phyloP scores from a whole-genome alignment of 1,140 invertebrate genomes.

The Brachionus asplanchnoidis region DNA sequence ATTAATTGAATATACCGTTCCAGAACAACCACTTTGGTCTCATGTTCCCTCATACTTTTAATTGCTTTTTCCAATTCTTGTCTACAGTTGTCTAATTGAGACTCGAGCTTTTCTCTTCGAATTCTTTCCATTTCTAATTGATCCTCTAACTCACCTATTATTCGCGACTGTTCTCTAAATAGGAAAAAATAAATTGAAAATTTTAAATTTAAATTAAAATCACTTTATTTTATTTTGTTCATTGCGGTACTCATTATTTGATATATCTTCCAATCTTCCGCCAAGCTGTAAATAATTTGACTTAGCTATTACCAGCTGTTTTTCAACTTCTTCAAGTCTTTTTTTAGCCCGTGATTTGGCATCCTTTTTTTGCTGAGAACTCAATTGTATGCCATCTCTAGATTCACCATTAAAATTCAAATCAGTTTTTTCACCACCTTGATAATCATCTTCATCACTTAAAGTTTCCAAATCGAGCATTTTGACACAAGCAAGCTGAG shows the following conservation, averaged over 20 bases:
- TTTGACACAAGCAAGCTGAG: conserved; percentile 55
- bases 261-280: conserved; percentile 52
- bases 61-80: conserved; percentile 20
- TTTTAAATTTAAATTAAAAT: neutral
- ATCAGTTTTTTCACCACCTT: conserved; percentile 47
- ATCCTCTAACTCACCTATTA: conserved; percentile 52
- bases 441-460: conserved; percentile 45
- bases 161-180: conserved; percentile 44
- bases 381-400: neutral
- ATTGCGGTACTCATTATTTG: conserved; percentile 47
- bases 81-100: conserved; percentile 54
- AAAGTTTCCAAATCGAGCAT: conserved; percentile 50
- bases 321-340: conserved; percentile 54
- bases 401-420: conserved; percentile 43
- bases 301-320: conserved; percentile 54
- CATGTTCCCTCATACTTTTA: conserved; percentile 11
- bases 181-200: neutral
- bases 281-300: conserved; percentile 57
- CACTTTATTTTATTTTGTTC: conserved; percentile 53
- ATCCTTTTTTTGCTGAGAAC: conserved; percentile 11
- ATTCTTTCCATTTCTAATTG: conserved; percentile 56
- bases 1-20: conserved; percentile 11
- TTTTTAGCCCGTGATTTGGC: conserved; percentile 48
- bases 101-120: conserved; percentile 54
- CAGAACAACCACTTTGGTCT: conserved; percentile 28